Evolutionary conservation across 2,888 invertebrate species (phyloP).

Genomic region (Steinernema carpocapsae): DNA sequence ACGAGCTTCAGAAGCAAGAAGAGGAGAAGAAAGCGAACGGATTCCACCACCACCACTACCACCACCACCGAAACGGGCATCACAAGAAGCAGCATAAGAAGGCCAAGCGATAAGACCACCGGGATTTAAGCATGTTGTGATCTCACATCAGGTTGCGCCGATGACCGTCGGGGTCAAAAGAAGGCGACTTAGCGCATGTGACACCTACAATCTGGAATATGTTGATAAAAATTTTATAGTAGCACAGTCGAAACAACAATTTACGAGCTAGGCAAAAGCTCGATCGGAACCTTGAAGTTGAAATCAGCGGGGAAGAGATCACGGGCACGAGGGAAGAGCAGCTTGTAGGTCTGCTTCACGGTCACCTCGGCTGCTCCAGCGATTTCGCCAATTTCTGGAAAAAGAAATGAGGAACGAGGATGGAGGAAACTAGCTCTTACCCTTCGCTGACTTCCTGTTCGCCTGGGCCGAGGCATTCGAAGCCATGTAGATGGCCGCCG

Average conservation of each 20-base stretch:
- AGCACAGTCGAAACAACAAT: background rate
- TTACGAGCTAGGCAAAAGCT: constrained; percentile 79
- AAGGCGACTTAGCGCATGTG: no score
- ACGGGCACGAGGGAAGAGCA: constrained; percentile 91
- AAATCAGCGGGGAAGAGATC: constrained; percentile 95
- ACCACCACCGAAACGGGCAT: background rate
- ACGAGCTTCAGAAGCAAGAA: background rate
- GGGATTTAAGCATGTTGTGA: no score
- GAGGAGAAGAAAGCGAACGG: background rate
- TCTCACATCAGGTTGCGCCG: no score
- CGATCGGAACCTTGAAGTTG: constrained; percentile 90
- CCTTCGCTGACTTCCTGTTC: constrained; percentile 20
- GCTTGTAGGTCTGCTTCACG: constrained; percentile 92
- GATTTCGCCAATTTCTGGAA: constrained; percentile 88
- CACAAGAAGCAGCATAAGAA: constrained; percentile 11
- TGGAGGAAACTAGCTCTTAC: background rate
- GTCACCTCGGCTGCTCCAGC: constrained; percentile 98
- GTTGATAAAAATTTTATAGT: no score
- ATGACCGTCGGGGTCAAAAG: no score
- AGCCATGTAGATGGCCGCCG: constrained; percentile 99
- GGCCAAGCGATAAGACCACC: constrained; percentile 5
- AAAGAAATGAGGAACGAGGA: background rate
- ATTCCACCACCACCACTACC: background rate
- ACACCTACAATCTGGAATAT: no score
- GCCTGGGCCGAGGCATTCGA: background rate